phyloP scores from a whole-genome alignment of 1,140 invertebrate species.

The Ylistrum balloti region DNA sequence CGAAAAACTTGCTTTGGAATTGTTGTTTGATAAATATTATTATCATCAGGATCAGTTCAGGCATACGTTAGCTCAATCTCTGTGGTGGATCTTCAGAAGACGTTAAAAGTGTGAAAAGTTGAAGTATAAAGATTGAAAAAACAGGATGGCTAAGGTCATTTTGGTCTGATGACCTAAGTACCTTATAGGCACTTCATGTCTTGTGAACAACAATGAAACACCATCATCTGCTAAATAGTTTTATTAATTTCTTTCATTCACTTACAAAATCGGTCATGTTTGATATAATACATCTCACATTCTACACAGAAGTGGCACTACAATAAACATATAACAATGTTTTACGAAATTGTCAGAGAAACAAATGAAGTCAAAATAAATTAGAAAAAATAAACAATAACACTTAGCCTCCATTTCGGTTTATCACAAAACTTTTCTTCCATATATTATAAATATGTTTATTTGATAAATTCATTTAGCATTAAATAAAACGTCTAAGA shows the following conservation, averaged over 20 bases:
- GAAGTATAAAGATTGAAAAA: too few relatives aligned
- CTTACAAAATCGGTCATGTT: constrained; percentile 29
- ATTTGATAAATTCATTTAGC: not conserved
- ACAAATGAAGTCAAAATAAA: not conserved
- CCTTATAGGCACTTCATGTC: too few relatives aligned
- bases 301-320: not conserved
- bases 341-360: not conserved
- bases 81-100: too few relatives aligned
- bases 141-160: too few relatives aligned
- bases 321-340: not conserved
- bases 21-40: too few relatives aligned
- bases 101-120: too few relatives aligned
- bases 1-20: too few relatives aligned
- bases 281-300: constrained; percentile 6
- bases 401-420: too few relatives aligned
- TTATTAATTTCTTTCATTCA: not conserved
- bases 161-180: too few relatives aligned
- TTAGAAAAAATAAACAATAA: not conserved
- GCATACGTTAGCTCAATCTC: too few relatives aligned
- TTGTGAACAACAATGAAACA: not conserved
- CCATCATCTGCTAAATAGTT: not conserved
- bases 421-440: too few relatives aligned
- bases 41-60: too few relatives aligned
- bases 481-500: not conserved
- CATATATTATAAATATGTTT: not conserved